A percentile compares a stretch with the other conserved stretches of the same genome.
These are phyloP conservation scores for Reticulitermes lucifugus DNA, from an alignment of 2,888 invertebrate species.

Conservation along the genomic window DNA sequence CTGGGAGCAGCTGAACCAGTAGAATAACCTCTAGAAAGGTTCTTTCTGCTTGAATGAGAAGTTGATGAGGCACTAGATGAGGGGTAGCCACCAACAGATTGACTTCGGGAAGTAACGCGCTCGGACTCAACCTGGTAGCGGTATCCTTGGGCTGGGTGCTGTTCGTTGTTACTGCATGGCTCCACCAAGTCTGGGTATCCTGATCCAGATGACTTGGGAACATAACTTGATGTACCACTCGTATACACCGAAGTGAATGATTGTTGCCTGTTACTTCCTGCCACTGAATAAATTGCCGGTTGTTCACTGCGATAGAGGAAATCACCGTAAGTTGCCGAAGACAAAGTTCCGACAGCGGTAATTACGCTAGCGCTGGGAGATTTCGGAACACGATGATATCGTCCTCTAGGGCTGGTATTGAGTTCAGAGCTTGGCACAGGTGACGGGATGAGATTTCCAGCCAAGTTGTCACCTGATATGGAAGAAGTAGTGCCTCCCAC, in stretches of 20 bases:
- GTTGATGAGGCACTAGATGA: slow-evolving; percentile 43
- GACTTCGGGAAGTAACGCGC: slow-evolving; percentile 35
- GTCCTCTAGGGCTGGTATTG: slow-evolving; percentile 67
- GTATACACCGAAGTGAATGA: slow-evolving; percentile 81
- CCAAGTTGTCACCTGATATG: slow-evolving; percentile 54
- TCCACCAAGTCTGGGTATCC: slow-evolving; percentile 74
- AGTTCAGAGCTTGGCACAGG: slow-evolving; percentile 67
- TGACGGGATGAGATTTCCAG: slow-evolving; percentile 68
- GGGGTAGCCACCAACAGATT: slow-evolving; percentile 43
- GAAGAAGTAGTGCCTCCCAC: slow-evolving; percentile 60
- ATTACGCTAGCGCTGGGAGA: slow-evolving; percentile 30
- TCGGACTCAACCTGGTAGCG: slow-evolving; percentile 29
- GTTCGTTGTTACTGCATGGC: slow-evolving; percentile 55
- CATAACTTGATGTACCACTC: slow-evolving; percentile 72
- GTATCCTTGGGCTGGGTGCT: slow-evolving; percentile 52
- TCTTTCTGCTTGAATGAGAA: slow-evolving; percentile 61
- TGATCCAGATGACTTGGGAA: slow-evolving; percentile 68
- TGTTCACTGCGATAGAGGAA: slow-evolving; percentile 67
- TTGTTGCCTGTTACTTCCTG: slow-evolving; percentile 76
- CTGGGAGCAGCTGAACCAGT: slow-evolving; percentile 63
- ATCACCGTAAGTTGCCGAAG: slow-evolving; percentile 60
- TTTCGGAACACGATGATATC: slow-evolving; percentile 57
- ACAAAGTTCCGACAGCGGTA: slow-evolving; percentile 57
- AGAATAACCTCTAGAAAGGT: slow-evolving; percentile 67
- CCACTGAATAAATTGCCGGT: slow-evolving; percentile 80